A percentile compares a stretch with the other conserved stretches of the same genome.
Evolutionary conservation across 2,888 invertebrate genomes (phyloP).

Genomic region (Aleiodes alternator): DNA sequence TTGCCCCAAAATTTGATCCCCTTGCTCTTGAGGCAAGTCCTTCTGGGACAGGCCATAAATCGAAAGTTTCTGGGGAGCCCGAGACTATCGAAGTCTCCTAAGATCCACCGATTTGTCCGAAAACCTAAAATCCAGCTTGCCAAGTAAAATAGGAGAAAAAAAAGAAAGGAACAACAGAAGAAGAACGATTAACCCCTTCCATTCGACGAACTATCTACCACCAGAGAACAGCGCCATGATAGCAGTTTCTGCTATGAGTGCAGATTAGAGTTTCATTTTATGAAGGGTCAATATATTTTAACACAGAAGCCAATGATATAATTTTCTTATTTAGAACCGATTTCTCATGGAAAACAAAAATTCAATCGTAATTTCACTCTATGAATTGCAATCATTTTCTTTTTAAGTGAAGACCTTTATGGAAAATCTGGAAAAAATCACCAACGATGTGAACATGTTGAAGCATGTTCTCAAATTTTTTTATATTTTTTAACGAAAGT

Average conservation of each 20-base stretch:
- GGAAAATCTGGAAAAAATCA: background rate
- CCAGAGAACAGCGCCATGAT: background rate
- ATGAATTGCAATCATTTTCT: no score
- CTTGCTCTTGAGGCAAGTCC: conserved; percentile 50
- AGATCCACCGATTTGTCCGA: conserved; percentile 40
- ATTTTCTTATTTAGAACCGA: no score
- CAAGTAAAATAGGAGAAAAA: background rate
- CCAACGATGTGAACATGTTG: background rate
- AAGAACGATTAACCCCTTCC: conserved; percentile 3
- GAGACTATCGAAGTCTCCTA: conserved; percentile 39
- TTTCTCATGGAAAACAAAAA: no score
- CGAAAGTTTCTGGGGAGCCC: conserved; percentile 69
- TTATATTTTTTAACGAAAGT: no score
- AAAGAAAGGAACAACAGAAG: background rate
- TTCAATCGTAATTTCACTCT: no score
- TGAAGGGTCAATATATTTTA: no score
- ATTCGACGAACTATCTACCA: background rate
- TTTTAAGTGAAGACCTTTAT: background rate
- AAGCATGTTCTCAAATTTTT: no score
- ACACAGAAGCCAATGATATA: no score
- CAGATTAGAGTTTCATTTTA: no score
- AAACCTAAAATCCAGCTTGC: conserved; percentile 8
- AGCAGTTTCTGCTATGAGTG: background rate
- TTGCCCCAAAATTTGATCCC: conserved; percentile 47
- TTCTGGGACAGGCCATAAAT: conserved; percentile 73